phyloP scores from a whole-genome alignment of 2,797 vertebrate genomes.

The Tragopan temminckii region DNA sequence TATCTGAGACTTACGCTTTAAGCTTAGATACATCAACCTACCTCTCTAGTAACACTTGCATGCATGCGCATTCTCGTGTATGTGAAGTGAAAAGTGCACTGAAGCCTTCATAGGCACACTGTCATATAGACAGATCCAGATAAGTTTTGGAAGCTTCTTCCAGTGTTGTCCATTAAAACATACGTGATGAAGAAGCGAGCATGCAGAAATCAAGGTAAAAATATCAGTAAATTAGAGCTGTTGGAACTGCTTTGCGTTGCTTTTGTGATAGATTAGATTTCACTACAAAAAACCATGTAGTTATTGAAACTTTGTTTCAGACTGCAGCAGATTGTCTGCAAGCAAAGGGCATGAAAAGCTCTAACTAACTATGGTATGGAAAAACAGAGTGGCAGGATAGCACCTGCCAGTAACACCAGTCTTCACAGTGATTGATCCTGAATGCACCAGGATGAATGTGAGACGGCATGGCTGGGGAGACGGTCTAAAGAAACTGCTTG shows the following conservation, averaged over 20 bases:
- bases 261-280: not conserved
- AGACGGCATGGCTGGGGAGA: not conserved
- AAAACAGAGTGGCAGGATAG: not conserved
- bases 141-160: not conserved
- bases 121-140: not conserved
- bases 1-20: not conserved
- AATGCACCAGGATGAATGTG: not conserved
- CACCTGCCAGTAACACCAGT: not conserved
- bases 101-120: not conserved
- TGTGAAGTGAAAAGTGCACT: not conserved
- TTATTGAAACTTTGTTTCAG: not conserved
- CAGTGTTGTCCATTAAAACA: not conserved
- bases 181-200: not conserved
- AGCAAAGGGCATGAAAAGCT: not conserved
- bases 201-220: not conserved
- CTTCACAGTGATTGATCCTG: not conserved
- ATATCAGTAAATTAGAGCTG: not conserved
- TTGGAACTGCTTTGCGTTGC: not conserved
- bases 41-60: not conserved
- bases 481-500: not conserved
- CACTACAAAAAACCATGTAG: not conserved
- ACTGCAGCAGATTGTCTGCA: not conserved
- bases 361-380: not conserved
- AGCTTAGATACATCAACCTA: not conserved
- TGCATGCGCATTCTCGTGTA: accelerated